Base-by-base conservation (phyloP, 2,888 invertebrate genomes). In the Acrobasis suavella region DNA sequence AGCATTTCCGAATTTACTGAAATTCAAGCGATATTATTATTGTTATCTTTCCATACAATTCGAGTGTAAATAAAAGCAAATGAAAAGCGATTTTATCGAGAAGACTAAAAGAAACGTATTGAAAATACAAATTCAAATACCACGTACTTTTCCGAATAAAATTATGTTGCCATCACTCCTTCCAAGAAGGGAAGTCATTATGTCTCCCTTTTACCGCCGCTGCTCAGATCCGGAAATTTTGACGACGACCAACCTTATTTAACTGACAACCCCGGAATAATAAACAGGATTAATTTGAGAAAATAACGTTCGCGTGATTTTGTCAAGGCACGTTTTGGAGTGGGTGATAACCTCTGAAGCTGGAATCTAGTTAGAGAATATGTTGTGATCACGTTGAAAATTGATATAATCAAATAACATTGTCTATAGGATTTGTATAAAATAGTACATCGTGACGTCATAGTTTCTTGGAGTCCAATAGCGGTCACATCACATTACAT, bases 111-210 rank as follows among this genome's bases (percentile, higher is more conserved):
- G 46, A 46, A 42, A 14, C 42, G 46, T 6, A 14, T 46, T n/a
- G n/a, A 2, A 32, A 58, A n/a, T 12, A 46, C 17, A 46, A 1
- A 46, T 17, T 49, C 22, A 58, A 22, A 46, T 32, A 32, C 58
- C 15, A 50, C 22, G 6, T 32, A 15, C 8, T 39, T 38, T 51
- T 16, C 39, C 39, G 51, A 60, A 60, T 51, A 14, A 55, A 50
- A 60, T 60, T 60, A 60, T 60, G 60, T 38, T 37, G 37, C 51
- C 60, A 60, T 50, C 38, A 51, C 39, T 60, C 52, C 22, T 52
- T 12, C 42, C 46, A 14, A 14, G 42, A 32, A 46, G 46, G 46
- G n/a, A 52, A 60, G 52, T 52, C 52, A 39, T 60, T 38, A 52
- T 52, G n/a, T 52, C 42, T 60, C 52, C 1, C 60, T 50, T 60